Conservation (phyloP, 1,140 invertebrate species). For the Uloborus diversus region DNA sequence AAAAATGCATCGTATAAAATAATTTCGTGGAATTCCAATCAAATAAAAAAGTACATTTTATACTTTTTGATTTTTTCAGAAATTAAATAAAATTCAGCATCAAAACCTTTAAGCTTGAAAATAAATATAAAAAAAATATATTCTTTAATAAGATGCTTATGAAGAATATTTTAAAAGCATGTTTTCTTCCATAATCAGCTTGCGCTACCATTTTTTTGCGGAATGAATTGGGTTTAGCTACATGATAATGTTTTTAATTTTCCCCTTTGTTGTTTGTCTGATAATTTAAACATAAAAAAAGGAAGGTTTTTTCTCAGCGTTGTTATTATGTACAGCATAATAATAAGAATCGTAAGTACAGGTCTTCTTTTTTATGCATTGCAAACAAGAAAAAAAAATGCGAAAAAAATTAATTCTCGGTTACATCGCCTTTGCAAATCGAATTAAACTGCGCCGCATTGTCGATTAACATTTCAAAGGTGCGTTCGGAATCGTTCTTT, state of each 20-base stretch:
- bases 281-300: slow-evolving; percentile 1
- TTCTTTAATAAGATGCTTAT: slow-evolving; percentile 16
- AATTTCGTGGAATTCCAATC: slow-evolving; percentile 21
- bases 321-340: neutral
- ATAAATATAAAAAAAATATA: slow-evolving; percentile 12
- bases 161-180: slow-evolving; percentile 23
- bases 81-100: slow-evolving; percentile 27
- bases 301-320: neutral
- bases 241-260: slow-evolving; percentile 32
- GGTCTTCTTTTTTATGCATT: neutral
- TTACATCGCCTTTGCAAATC: slow-evolving; percentile 11
- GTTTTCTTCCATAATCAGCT: slow-evolving; percentile 22
- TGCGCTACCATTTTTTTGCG: slow-evolving; percentile 15
- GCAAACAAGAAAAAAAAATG: neutral
- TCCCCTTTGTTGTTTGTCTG: neutral
- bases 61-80: slow-evolving; percentile 1
- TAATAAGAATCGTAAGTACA: slow-evolving; percentile 1
- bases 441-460: slow-evolving; percentile 1
- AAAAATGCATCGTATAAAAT: slow-evolving; percentile 24
- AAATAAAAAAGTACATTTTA: slow-evolving; percentile 16
- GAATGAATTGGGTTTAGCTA: slow-evolving; percentile 11
- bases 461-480: slow-evolving; percentile 44
- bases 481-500: slow-evolving; percentile 5
- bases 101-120: neutral
- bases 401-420: slow-evolving; percentile 26